phyloP scores from a whole-genome alignment of 2,797 vertebrate species.

The Myripristis murdjan region DNA sequence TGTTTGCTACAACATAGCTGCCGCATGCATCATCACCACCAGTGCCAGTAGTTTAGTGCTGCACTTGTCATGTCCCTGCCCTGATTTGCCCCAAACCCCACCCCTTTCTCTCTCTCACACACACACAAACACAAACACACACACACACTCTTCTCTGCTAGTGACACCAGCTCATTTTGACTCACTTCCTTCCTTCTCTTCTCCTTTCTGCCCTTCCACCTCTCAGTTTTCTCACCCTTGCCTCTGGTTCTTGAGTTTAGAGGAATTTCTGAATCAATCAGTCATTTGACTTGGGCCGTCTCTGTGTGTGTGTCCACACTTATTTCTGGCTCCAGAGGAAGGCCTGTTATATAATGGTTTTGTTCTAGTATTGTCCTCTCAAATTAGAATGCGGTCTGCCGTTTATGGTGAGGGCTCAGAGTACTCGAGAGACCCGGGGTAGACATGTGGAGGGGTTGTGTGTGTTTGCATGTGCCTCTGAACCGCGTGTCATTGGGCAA shows the following conservation, averaged over 20 bases:
- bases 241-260: constrained; percentile 17
- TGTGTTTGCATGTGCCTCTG: background rate
- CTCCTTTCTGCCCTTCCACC: background rate
- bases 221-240: constrained; percentile 1
- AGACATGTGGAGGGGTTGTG: constrained; percentile 8
- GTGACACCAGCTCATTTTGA: constrained; percentile 13
- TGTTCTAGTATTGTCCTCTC: constrained; percentile 47
- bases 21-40: constrained; percentile 5
- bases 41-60: background rate
- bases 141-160: constrained; percentile 16
- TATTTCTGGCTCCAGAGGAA: constrained; percentile 53
- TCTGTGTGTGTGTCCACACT: constrained; percentile 17
- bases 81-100: too few species aligned
- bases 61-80: constrained; percentile 21
- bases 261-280: constrained; percentile 13
- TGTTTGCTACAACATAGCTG: background rate
- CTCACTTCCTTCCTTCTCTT: constrained; percentile 34
- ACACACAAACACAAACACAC: too few species aligned
- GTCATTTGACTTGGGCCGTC: constrained; percentile 7
- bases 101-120: constrained; percentile 15
- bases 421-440: background rate
- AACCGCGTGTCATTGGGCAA: too few species aligned
- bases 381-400: constrained; percentile 29
- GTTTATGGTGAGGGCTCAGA: constrained; percentile 27
- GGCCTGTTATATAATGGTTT: constrained; percentile 47